Percentiles rank a stretch among this genome's conserved stretches.
phyloP scores from a whole-genome alignment of 2,797 vertebrate genomes.

The Manis pentadactyla region DNA sequence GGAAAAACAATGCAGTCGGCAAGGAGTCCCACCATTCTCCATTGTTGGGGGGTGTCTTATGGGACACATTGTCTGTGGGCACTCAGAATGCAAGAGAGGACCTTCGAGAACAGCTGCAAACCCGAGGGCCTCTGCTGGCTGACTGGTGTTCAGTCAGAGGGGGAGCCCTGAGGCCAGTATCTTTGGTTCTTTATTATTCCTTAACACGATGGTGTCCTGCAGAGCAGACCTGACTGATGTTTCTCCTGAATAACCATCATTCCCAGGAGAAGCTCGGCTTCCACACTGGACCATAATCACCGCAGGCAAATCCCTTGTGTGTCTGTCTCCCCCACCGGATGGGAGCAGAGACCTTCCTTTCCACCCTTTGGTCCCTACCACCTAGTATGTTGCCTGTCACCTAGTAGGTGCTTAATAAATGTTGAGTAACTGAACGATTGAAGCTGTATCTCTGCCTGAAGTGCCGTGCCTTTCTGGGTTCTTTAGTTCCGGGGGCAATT shows the following conservation, averaged over 20 bases:
- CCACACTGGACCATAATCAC: not conserved
- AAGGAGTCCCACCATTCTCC: not conserved
- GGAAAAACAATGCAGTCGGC: constrained; percentile 49
- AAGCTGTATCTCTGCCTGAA: not conserved
- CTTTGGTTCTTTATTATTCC: not conserved
- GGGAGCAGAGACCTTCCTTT: not conserved
- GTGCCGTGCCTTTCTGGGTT: not conserved
- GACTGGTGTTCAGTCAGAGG: not conserved
- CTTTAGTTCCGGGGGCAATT: not conserved
- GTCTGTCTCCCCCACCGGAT: not conserved
- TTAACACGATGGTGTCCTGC: not conserved
- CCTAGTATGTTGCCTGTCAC: not conserved
- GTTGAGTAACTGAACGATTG: not conserved
- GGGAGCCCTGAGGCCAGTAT: not conserved
- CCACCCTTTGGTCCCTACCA: not conserved
- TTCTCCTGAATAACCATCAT: not conserved
- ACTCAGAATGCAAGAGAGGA: not conserved
- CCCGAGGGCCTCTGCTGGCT: not conserved
- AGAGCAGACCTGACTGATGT: not conserved
- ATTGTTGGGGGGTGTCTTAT: not conserved
- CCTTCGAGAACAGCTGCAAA: not conserved
- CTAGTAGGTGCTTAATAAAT: not conserved
- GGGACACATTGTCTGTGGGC: not conserved
- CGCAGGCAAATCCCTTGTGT: not conserved
- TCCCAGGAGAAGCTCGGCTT: not conserved